Evolutionary conservation across 2,888 invertebrate species (phyloP), one percentile per base, ranked within the genome.

Genomic region (Pristionchus arcanus): DNA sequence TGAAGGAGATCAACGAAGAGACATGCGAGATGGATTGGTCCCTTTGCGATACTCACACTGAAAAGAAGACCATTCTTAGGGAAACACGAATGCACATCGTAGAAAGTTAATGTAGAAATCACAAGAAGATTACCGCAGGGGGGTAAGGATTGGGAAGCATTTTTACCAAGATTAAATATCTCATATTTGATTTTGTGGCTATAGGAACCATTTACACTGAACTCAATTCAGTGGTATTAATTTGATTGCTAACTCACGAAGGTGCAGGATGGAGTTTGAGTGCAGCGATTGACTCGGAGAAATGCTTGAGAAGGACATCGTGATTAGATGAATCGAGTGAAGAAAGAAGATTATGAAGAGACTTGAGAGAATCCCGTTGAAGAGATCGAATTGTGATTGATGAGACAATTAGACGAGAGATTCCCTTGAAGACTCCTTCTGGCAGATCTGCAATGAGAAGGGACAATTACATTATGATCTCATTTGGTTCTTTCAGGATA

Each of bases 211-310:
- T 49, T 49, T 49, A 9, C 11, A 49, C 9, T 49, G 13, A 49
- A 49, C 13, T 49, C 42, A 49, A 49, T 49, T 49, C 42, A 21
- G 5, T 2, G 31, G 11, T 25, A 34, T 21, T 2, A 53, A 53
- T 15, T 5, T 49, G 42, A 85, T 9, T 1, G 21, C 1, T 37
- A 21, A 53, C 74, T 87, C n/a, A 88, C 87, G 87, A 63, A n/a
- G 87, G 87, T 34, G 74, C 37, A 7, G 87, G 87, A 55, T 88
- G 87, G 31, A 88, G 55, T 63, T 88, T 88, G 55, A 88, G 71
- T 63, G 53, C 25, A 25, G 87, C 34, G 21, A 88, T 88, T 31
- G 87, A 74, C n/a, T 88, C 87, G 2, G 87, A 71, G 74, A 88
- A 34, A 63, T 88, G 55, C n/a, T 74, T 74, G 53, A 88, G 74